A percentile compares a stretch with the other conserved stretches of the same genome.
phyloP scores from a whole-genome alignment of 2,113 vertebrate species.

The Neodontobutis hainanensis region DNA sequence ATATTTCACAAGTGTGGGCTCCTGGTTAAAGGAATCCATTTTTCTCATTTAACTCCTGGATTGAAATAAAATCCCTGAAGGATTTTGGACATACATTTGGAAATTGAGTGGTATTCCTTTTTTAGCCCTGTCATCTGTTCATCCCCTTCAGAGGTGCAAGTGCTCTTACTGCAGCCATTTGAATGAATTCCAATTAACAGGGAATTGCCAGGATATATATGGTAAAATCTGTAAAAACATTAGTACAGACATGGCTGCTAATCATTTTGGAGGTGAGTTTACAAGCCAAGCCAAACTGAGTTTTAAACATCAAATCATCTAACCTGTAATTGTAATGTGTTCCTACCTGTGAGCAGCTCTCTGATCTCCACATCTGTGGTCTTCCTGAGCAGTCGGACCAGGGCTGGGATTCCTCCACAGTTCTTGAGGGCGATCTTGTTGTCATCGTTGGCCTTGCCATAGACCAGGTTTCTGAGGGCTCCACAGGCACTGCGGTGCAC shows the following conservation, averaged over 20 bases:
- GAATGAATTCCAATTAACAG: conserved; percentile 27
- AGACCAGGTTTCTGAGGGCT: conserved; percentile 94
- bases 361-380: conserved; percentile 95
- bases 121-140: conserved; percentile 29
- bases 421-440: conserved; percentile 98
- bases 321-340: conserved; percentile 3
- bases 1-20: conserved; percentile 33
- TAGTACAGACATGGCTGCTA: conserved; percentile 13
- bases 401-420: conserved; percentile 94
- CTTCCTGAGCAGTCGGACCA: conserved; percentile 95
- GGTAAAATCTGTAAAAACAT: conserved; percentile 23
- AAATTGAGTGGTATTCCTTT: conserved; percentile 32
- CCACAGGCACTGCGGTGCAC: conserved; percentile 98
- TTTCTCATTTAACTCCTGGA: conserved; percentile 50
- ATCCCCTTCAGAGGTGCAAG: conserved; percentile 16
- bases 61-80: conserved; percentile 23
- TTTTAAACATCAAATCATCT: conserved; percentile 2
- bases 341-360: conserved; percentile 96
- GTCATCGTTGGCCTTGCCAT: conserved; percentile 96
- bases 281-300: conserved; percentile 13
- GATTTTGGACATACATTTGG: conserved; percentile 38
- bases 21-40: conserved; percentile 43
- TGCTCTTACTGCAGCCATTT: neutral
- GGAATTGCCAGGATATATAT: conserved; percentile 11
- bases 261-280: conserved; percentile 29